phyloP scores from a whole-genome alignment of 2,888 invertebrate genomes.

The Plagiodera versicolora region DNA sequence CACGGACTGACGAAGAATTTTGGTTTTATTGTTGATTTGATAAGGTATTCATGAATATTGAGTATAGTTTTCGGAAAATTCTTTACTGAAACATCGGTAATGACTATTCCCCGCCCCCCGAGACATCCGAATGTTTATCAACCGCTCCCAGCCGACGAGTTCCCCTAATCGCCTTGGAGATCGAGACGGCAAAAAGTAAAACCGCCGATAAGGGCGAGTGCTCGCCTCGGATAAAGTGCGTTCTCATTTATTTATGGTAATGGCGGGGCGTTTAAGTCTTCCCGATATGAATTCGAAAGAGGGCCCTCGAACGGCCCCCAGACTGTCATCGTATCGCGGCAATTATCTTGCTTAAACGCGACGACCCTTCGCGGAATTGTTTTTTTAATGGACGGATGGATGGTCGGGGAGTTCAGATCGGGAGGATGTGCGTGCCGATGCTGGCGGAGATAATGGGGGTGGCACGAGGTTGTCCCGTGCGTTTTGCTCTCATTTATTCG shows the following conservation, averaged over 20 bases:
- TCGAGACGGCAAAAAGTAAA: constrained; percentile 10
- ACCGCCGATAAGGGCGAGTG: constrained; percentile 11
- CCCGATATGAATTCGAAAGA: constrained; percentile 32
- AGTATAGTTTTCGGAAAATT: too few species aligned
- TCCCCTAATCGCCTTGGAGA: background rate
- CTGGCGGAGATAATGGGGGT: too few species aligned
- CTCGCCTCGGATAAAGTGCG: constrained; percentile 43
- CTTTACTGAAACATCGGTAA: too few species aligned
- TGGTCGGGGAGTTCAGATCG: background rate
- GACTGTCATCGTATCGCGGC: constrained; percentile 34
- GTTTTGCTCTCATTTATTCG: too few species aligned
- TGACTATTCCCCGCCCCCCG: background rate
- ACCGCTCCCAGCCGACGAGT: background rate
- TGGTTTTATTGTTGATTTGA: too few species aligned
- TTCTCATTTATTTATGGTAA: constrained; percentile 56
- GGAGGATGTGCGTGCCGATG: background rate
- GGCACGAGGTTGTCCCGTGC: background rate
- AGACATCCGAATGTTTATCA: background rate
- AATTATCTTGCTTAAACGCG: constrained; percentile 23
- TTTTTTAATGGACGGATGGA: constrained; percentile 15
- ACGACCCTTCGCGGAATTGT: constrained; percentile 11
- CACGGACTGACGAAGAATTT: too few species aligned
- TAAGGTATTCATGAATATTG: too few species aligned
- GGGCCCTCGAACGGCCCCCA: constrained; percentile 21
- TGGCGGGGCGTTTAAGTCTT: constrained; percentile 43